Percentiles rank a stretch among this genome's conserved stretches.
phyloP scores from a whole-genome alignment of 2,797 vertebrate species.

The Rachycentron canadum region DNA sequence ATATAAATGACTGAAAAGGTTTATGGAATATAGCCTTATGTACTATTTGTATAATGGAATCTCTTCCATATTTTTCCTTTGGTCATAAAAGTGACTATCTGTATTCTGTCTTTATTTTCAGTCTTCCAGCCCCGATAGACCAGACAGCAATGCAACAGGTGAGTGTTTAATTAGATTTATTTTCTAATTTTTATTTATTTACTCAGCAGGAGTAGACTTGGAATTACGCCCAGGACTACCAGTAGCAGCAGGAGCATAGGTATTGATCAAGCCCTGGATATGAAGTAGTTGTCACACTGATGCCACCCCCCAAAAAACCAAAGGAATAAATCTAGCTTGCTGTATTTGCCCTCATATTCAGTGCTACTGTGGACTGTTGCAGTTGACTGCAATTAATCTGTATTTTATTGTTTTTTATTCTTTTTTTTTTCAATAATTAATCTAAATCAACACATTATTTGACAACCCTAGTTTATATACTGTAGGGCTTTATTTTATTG shows the following conservation, averaged over 20 bases:
- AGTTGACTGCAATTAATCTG: no score
- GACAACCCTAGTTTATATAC: no score
- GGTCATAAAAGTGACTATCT: background rate
- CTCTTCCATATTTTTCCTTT: background rate
- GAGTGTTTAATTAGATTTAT: slow-evolving; percentile 36
- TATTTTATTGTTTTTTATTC: no score
- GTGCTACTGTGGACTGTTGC: no score
- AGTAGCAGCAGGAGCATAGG: slow-evolving; percentile 84
- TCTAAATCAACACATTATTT: no score
- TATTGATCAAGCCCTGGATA: slow-evolving; percentile 40
- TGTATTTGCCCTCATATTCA: no score
- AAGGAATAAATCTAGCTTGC: no score
- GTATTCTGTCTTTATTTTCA: slow-evolving; percentile 42
- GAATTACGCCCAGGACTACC: slow-evolving; percentile 84
- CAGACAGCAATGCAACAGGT: slow-evolving; percentile 89
- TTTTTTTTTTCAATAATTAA: no score
- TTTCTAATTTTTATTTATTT: background rate
- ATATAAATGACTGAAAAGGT: background rate
- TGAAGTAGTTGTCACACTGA: background rate
- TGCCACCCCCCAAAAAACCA: no score
- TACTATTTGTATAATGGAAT: background rate
- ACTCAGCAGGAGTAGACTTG: background rate
- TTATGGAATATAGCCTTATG: background rate
- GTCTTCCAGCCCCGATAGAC: slow-evolving; percentile 84
- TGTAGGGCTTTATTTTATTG: no score